These are phyloP conservation scores for Drosophila malerkotliana DNA, from an alignment of 1,140 invertebrate species.

Conservation along the genomic window DNA sequence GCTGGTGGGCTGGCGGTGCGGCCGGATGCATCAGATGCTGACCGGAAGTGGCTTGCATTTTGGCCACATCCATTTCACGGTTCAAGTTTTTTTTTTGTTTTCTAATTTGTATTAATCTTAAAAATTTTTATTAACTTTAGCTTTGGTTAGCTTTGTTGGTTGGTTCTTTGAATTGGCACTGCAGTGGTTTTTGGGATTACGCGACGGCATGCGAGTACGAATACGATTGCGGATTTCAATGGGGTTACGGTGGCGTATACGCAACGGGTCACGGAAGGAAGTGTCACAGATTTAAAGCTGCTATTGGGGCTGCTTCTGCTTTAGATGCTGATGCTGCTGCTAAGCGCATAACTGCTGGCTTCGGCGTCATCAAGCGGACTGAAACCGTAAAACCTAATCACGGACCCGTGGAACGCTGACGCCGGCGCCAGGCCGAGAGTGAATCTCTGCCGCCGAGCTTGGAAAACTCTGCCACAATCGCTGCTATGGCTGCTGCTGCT, in stretches of 20 bases:
- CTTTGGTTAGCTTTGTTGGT: conserved; percentile 6
- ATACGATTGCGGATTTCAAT: conserved; percentile 1
- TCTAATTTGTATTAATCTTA: not conserved
- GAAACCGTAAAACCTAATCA: conserved; percentile 83
- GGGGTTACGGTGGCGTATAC: conserved; percentile 34
- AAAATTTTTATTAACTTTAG: conserved; percentile 14
- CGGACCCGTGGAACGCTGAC: conserved; percentile 71
- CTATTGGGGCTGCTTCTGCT: conserved; percentile 41
- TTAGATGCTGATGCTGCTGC: conserved; percentile 24
- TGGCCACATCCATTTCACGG: conserved; percentile 73
- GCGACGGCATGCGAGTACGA: conserved; percentile 46
- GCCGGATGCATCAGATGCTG: conserved; percentile 60
- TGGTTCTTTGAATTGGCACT: conserved; percentile 37
- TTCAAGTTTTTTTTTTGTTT: conserved; percentile 21
- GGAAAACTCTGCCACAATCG: conserved; percentile 32
- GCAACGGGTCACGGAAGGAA: conserved; percentile 45
- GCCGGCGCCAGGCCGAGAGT: conserved; percentile 65
- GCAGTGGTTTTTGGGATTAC: conserved; percentile 20
- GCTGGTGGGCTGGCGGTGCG: conserved; percentile 68
- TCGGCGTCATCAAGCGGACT: conserved; percentile 82
- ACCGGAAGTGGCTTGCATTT: conserved; percentile 67
- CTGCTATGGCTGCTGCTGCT: conserved; percentile 7
- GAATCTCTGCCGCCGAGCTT: conserved; percentile 58
- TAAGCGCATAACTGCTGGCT: conserved; percentile 60
- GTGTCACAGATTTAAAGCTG: conserved; percentile 52